Evolutionary conservation across 2,797 vertebrate species (phyloP), one percentile per base, ranked within the genome.

Genomic region (Enteromius afrohamiltoni): DNA sequence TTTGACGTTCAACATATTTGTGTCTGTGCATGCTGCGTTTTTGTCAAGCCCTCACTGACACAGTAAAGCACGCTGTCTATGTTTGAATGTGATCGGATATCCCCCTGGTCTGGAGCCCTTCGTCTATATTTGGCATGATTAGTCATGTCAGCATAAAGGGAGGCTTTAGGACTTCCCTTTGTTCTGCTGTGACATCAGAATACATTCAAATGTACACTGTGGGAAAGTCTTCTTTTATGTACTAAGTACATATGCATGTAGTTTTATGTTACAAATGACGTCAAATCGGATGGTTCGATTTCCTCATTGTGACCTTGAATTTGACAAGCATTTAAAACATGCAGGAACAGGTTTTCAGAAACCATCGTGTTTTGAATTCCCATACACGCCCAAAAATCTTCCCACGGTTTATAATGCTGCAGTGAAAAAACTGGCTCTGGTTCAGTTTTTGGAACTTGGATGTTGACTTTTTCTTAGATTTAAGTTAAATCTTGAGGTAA

Each of bases 261-360:
- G 67, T 37, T 68, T 67, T 67, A 9, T 10, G n/a, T 34, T 23
- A 67, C 31, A 26, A 6, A 21, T 70, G 51, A 26, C 10, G n/a
- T 13, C 26, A 53, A 51, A 21, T 16, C 76, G n/a, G 9, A 34
- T 31, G 29, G 47, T 31, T 55, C 60, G 49, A 47, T 3, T 68
- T 82, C 40, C 71, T 60, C 9, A 4, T 69, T 49, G 6, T 62
- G 80, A 45, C 3, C 69, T 84, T 82, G 67, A 80, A 42, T 83
- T 77, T 23, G 21, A 76, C 71, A 68, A 47, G 73, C 62, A 58
- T 77, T 83, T 68, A 55, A 77, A 69, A 34, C 85, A 34, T 71
- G 87, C 86, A 74, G 19, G 75, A 69, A 86, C 84, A 79, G 55
- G 74, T 64, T 69, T 53, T 80, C 19, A 26, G 29, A 29, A 37